Base-by-base conservation (phyloP, 1,140 invertebrate genomes). In the Diachasma alloeum region DNA sequence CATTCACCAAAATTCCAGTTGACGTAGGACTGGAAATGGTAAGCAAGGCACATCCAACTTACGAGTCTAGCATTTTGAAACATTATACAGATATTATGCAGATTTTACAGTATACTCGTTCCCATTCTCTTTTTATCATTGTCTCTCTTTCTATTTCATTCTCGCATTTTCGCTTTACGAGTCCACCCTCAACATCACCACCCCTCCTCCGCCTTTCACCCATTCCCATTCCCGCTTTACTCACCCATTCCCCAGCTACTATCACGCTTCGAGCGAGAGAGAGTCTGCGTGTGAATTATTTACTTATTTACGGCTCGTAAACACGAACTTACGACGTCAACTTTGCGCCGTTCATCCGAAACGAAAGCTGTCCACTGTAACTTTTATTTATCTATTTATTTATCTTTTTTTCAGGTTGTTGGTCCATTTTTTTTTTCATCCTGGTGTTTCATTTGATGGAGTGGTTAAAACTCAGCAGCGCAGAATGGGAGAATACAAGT, bases 1-100 rank as follows among this genome's bases (percentile, higher is more conserved):
- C 9, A 42, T 11, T 42, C 93, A 93, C 93, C 93, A 93, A 93
- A 93, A 92, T 93, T 93, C 93, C 92, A 93, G 92, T 93, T 93
- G 91, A 92, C 92, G 92, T 91, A 89, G 88, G 89, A 88, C 87
- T 81, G 84, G 84, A 79, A 81, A 69, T 36, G 48, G 48, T 53
- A 46, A 26, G 24, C 39, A 26, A 48, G 46, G 69, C 31, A 31
- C 17, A 42, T 67, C 15, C 22, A 83, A 79, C 81, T 83, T 13
- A 88, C 87, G 87, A 86, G 86, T 88, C 85, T 86, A 81, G 87
- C 86, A 88, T 89, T 88, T 84, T 88, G 39, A 82, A 89, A 82
- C 85, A 87, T 87, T 87, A 87, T 56, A 56, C 85, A 82, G 87
- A 88, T 89, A 89, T 89, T 89, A 89, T 89, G 88, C 84, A 89